Base-by-base conservation (phyloP, 2,113 vertebrate species). In the Scatophagus argus region DNA sequence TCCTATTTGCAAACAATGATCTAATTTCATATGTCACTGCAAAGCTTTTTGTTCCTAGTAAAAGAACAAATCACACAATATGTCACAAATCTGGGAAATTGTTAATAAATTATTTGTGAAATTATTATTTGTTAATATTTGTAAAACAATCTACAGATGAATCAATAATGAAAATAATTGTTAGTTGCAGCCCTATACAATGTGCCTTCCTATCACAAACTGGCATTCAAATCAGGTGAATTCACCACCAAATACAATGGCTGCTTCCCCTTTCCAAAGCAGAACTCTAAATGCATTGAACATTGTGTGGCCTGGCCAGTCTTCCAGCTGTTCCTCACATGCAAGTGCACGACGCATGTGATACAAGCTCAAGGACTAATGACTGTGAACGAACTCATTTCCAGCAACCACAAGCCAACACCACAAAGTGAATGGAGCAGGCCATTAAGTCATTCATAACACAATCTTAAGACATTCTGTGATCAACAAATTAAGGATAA, bases 361-460 rank as follows among this genome's bases (percentile, higher is more conserved):
- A 69, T 80, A 77, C 51, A 36, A 75, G 51, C 34, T 16, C 12
- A 34, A n/a, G 52, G 63, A 86, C 62, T 77, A 63, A 74, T 54
- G 69, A 68, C 55, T 63, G 17, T 3, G n/a, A 14, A 29, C 55
- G 69, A 76, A 81, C 66, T 80, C 31, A 72, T 80, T 78, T 72
- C 69, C 81, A 65, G 74, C 49, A 54, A 41, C 70, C 80, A 77
- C 71, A 59, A 67, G 38, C 68, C 60, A 71, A 55, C 51, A 68
- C 36, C 25, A 32, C n/a, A 2, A 31, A 39, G 46, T 21, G 71
- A 88, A 77, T 43, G 74, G 75, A 21, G n/a, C 73, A 31, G 47
- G 47, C 66, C 64, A 78, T 76, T 58, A 68, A 66, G 69, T 38
- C 0, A 65, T 59, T 87, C 86, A 74, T 65, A 86, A 81, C 63